phyloP scores from a whole-genome alignment of 2,113 vertebrate genomes.

The Hippotragus niger region DNA sequence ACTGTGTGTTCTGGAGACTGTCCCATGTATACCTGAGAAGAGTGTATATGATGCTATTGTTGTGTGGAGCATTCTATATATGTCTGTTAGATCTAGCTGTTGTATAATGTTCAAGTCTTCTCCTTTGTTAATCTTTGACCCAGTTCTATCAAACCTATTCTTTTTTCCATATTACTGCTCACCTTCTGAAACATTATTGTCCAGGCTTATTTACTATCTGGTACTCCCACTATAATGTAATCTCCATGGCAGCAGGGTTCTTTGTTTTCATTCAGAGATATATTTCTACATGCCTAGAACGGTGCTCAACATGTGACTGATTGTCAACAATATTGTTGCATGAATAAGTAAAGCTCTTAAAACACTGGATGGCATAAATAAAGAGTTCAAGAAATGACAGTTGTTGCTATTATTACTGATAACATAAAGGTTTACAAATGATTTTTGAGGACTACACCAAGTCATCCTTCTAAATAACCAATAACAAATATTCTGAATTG shows the following conservation, averaged over 20 bases:
- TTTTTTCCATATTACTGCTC: neutral
- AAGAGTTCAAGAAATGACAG: neutral
- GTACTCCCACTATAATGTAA: neutral
- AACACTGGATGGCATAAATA: neutral
- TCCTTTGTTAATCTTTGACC: neutral
- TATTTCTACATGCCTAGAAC: neutral
- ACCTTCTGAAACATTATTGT: neutral
- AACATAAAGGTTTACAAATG: neutral
- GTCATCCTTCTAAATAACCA: neutral
- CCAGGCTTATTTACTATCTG: neutral
- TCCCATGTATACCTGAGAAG: neutral
- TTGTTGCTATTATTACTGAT: neutral
- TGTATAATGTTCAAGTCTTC: neutral
- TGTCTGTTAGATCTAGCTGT: neutral
- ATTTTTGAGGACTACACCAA: constrained; percentile 5
- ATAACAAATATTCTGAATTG: constrained; percentile 9
- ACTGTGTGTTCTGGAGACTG: neutral
- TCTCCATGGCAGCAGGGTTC: neutral
- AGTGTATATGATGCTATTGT: neutral
- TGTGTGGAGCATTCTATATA: neutral
- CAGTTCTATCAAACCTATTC: neutral
- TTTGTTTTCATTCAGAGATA: constrained; percentile 13
- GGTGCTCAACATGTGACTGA: neutral
- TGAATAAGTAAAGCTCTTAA: constrained; percentile 7
- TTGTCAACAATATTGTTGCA: neutral